Conservation (phyloP, 2,797 vertebrate genomes). For the Apogon talboti region DNA sequence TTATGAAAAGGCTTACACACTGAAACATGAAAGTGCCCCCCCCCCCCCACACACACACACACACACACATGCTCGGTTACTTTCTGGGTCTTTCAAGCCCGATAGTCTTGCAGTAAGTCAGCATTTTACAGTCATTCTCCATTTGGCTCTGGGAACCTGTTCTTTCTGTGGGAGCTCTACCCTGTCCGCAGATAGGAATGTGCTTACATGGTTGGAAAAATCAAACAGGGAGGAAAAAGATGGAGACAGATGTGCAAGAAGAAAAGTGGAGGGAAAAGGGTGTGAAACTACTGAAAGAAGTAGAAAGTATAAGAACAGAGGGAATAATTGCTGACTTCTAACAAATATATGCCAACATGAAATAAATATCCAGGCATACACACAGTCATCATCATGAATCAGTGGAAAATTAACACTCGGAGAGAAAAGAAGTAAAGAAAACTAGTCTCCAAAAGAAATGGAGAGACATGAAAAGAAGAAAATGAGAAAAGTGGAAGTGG, state of each 20-base stretch:
- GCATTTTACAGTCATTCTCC: conserved; percentile 50
- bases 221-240: conserved; percentile 55
- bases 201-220: conserved; percentile 82
- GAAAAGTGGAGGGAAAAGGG: conserved; percentile 17
- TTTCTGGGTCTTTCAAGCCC: conserved; percentile 27
- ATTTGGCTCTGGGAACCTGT: conserved; percentile 68
- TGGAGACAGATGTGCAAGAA: conserved; percentile 57
- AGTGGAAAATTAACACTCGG: conserved; percentile 1
- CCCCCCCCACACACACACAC: too few species aligned
- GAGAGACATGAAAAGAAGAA: background rate
- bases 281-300: conserved; percentile 11
- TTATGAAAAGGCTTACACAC: conserved; percentile 11
- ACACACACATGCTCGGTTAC: conserved; percentile 2
- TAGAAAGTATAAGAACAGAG: conserved; percentile 1
- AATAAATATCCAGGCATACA: background rate
- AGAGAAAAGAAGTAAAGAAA: conserved; percentile 15
- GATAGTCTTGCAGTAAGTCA: conserved; percentile 40
- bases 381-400: conserved; percentile 10
- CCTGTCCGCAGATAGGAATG: conserved; percentile 78
- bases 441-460: conserved; percentile 4
- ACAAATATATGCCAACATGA: background rate
- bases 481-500: background rate
- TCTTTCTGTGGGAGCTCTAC: conserved; percentile 69
- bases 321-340: background rate
- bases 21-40: background rate